Percentiles rank a stretch among this genome's conserved stretches.
These are phyloP conservation scores for Andrena hattorfiana DNA, from an alignment of 2,888 invertebrate species.

Conservation along the genomic window DNA sequence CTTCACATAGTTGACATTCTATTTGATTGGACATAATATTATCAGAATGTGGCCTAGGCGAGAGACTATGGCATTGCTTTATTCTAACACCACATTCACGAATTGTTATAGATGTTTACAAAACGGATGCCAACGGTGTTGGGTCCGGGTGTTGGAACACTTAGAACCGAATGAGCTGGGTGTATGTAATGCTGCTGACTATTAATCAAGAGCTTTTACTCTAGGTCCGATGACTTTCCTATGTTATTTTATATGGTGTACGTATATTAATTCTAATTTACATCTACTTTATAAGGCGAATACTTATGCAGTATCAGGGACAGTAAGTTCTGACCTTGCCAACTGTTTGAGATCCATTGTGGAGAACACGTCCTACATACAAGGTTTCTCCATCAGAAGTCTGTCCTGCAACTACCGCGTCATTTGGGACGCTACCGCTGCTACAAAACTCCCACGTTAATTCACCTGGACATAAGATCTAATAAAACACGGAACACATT, in stretches of 20 bases:
- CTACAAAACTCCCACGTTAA: constrained; percentile 89
- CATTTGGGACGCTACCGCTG: constrained; percentile 88
- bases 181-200: too few species aligned
- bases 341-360: constrained; percentile 89
- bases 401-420: constrained; percentile 89
- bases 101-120: too few species aligned
- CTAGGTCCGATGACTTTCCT: neutral
- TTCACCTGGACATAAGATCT: constrained; percentile 88
- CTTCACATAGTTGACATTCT: too few species aligned
- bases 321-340: constrained; percentile 87
- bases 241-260: neutral
- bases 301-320: neutral
- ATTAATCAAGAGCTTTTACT: too few species aligned
- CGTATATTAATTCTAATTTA: neutral
- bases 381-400: constrained; percentile 89
- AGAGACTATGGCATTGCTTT: too few species aligned
- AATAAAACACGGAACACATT: constrained; percentile 32
- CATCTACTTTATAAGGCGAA: neutral
- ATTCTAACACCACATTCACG: too few species aligned
- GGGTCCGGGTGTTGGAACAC: too few species aligned
- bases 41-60: too few species aligned
- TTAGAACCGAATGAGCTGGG: too few species aligned
- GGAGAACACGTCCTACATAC: constrained; percentile 89
- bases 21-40: too few species aligned
- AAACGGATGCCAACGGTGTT: too few species aligned